Base-by-base conservation (phyloP, 37 sponge, comb jelly and placozoan species). In the Mnemiopsis leidyi region DNA sequence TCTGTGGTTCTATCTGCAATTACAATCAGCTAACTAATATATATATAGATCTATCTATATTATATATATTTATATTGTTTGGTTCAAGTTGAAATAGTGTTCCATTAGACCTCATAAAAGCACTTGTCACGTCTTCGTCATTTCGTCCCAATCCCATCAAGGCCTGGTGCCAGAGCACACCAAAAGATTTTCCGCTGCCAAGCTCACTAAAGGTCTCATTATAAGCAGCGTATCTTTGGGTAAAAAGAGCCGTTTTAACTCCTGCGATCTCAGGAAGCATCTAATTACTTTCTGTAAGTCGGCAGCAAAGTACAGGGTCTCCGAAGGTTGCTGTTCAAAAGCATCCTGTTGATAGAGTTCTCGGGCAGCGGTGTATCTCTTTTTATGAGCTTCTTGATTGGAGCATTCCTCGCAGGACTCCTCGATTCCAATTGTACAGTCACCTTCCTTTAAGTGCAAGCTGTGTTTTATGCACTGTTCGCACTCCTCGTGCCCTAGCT, bases 401-500 rank as follows among this genome's bases (percentile, higher is more conserved):
- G 5, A 13, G n/a, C 75, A 71, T 23, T 3, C 30, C 3, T 5
- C 21, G 20, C 75, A 71, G 7, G 30, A 29, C 5, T 5, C 25
- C 25, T 5, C 20, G 5, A 5, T n/a, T 29, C 25, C 75, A 23
- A 29, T 25, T 71, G 75, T 23, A 71, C 30, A 28, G 21, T 71
- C 75, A n/a, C 3, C 7, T 23, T 71, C n/a, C 20, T 71, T 18
- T 5, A 71, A 25, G n/a, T 71, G 75, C 5, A 3, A 23, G 25
- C 20, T 25, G 25, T 71, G 25, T 5, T 29, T n/a, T 28, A 28
- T 23, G n/a, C 75, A 71, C 3, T 29, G 25, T 28, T 71, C 75
- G 30, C 75, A 71, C 30, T 71, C 75, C 30, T 71, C 75, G 30
- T 71, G 75, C 3, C 75, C 75, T 71, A 71, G 75, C 30, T 71